Evolutionary conservation across 2,888 invertebrate species (phyloP).

Genomic region (Digitonthophagus gazella): DNA sequence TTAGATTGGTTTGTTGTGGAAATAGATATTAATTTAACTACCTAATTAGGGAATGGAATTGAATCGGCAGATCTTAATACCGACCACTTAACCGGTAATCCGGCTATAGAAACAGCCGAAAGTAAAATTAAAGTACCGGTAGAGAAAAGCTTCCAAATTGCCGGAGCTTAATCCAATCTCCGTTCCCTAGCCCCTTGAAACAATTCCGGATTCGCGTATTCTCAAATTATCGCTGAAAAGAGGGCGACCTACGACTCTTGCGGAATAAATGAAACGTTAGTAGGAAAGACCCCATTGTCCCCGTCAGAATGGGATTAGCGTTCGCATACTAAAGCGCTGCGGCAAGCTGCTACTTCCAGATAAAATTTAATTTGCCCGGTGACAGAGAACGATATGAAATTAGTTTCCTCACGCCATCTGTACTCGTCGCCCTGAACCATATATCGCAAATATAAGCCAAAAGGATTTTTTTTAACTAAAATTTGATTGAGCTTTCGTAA

Average conservation of each 20-base stretch:
- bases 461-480: too few species aligned
- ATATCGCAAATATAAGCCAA: too few species aligned
- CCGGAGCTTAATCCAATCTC: not conserved
- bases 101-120: too few species aligned
- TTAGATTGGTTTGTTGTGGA: too few species aligned
- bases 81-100: not conserved
- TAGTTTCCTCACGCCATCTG: not conserved
- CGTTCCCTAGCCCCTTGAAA: not conserved
- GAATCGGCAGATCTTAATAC: too few species aligned
- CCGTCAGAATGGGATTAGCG: not conserved
- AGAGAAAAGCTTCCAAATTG: not conserved
- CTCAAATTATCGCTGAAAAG: not conserved
- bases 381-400: not conserved
- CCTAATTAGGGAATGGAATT: too few species aligned
- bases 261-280: not conserved
- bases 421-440: too few species aligned
- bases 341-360: not conserved
- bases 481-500: too few species aligned
- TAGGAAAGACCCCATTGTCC: not conserved
- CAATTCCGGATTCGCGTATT: not conserved
- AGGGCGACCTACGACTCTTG: not conserved
- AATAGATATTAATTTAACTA: too few species aligned
- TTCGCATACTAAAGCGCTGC: not conserved
- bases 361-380: not conserved
- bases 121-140: not conserved